These are phyloP conservation scores for Crossaster papposus DNA, from an alignment of 53 echinoderm and acorn worm species.

Conservation along the genomic window DNA sequence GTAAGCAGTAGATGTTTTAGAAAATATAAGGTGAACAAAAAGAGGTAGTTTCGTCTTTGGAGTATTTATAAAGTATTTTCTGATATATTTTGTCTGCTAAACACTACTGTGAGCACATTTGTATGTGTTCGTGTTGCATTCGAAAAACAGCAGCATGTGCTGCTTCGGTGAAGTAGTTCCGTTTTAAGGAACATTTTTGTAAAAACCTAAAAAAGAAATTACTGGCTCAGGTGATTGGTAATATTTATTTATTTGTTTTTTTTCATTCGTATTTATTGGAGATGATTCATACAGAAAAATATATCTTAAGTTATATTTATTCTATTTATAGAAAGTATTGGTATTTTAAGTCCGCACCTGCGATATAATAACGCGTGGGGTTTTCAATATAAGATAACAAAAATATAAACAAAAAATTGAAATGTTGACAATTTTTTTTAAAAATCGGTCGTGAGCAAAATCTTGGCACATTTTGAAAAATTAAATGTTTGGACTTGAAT, in stretches of 20 bases:
- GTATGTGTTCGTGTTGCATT: not conserved
- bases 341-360: not conserved
- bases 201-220: not conserved
- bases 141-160: conserved; percentile 24
- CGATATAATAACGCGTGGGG: not conserved
- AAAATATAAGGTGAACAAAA: no score
- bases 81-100: not conserved
- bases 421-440: no score
- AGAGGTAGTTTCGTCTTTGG: not conserved
- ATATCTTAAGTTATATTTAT: not conserved
- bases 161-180: conserved; percentile 14
- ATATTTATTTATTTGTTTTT: not conserved
- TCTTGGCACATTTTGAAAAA: no score
- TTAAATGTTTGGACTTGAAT: no score
- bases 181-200: conserved; percentile 6
- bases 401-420: no score
- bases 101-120: conserved; percentile 7
- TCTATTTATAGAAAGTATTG: not conserved
- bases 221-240: not conserved
- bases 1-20: not conserved
- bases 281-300: not conserved
- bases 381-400: no score
- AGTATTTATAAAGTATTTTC: not conserved
- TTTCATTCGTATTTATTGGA: not conserved
- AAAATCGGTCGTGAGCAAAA: no score